Conservation (phyloP, 2,888 invertebrate genomes). For the Eristalinus aeneus region DNA sequence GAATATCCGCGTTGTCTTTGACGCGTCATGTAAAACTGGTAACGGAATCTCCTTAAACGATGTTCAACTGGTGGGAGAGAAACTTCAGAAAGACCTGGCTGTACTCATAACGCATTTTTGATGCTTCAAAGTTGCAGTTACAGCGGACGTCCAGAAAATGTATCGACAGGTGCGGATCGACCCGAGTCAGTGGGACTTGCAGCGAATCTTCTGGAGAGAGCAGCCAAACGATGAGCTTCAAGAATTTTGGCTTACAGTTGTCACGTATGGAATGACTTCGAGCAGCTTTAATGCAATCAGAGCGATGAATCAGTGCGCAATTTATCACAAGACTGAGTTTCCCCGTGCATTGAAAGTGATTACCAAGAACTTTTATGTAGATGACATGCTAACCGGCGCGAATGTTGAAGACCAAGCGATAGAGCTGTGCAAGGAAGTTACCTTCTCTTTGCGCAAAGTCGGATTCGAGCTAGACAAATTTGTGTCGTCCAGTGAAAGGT, state of each 20-base stretch:
- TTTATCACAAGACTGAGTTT: neutral
- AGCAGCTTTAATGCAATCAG: constrained; percentile 13
- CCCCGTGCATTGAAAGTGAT: neutral
- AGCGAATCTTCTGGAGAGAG: constrained; percentile 13
- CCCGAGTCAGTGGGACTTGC: constrained; percentile 9
- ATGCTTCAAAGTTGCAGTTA: constrained; percentile 12
- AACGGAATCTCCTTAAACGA: constrained; percentile 2
- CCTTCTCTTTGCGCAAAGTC: neutral
- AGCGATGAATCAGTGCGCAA: constrained; percentile 12
- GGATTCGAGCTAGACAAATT: neutral
- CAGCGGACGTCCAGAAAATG: constrained; percentile 7
- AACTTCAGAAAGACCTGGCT: neutral
- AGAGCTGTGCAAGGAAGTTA: neutral
- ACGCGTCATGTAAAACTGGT: neutral
- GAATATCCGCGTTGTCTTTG: constrained; percentile 19
- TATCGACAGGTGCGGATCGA: neutral
- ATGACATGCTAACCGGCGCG: neutral
- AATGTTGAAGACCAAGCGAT: neutral
- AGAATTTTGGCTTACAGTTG: constrained; percentile 1
- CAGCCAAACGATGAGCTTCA: neutral
- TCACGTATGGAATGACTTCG: constrained; percentile 1
- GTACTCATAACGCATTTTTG: neutral
- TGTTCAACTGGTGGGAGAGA: neutral
- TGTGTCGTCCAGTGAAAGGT: neutral
- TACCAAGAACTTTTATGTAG: neutral